Base-by-base conservation (phyloP, 2,888 invertebrate genomes). In the Scaptodrosophila latifasciaeformis region DNA sequence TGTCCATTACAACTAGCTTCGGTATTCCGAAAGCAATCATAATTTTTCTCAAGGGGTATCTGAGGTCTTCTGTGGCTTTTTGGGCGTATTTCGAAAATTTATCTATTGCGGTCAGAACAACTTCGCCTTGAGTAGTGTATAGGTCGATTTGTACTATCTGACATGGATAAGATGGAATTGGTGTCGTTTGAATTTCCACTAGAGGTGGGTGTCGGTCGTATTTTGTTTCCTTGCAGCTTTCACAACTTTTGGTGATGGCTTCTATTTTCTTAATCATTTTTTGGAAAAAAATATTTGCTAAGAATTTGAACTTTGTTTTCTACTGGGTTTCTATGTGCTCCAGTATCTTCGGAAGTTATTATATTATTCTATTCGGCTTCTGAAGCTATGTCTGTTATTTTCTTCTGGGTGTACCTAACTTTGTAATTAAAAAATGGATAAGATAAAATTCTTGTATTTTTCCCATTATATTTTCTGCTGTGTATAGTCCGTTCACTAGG, bases 1-100 rank as follows among this genome's bases (percentile, higher is more conserved):
- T 65, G 18, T 69, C 67, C 13, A 59, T 62, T 4, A 69, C 60
- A 1, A 71, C 30, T 29, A 19, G 12, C 21, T 62, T 46, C 2
- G 67, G 64, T 12, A 55, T 7, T n/a, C n/a, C n/a, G n/a, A n/a
- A n/a, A n/a, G n/a, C n/a, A n/a, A n/a, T n/a, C n/a, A n/a, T n/a
- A n/a, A 66, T 13, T n/a, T 67, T 54, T 1, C 54, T 42, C 1
- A 62, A 18, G 0, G 64, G 60, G 27, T 13, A 18, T 45, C 50
- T 61, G 2, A 68, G 7, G 15, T 62, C 57, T 39, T 59, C 49
- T 3, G 49, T 2, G 50, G 47, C 54, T 37, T 58, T 9, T n/a
- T n/a, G n/a, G n/a, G n/a, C n/a, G n/a, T n/a, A n/a, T n/a, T n/a
- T n/a, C n/a, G n/a, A n/a, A n/a, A n/a, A n/a, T n/a, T n/a, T n/a